Evolutionary conservation across 2,888 invertebrate species (phyloP), one percentile per base, ranked within the genome.

Genomic region (Tipula vernalis): DNA sequence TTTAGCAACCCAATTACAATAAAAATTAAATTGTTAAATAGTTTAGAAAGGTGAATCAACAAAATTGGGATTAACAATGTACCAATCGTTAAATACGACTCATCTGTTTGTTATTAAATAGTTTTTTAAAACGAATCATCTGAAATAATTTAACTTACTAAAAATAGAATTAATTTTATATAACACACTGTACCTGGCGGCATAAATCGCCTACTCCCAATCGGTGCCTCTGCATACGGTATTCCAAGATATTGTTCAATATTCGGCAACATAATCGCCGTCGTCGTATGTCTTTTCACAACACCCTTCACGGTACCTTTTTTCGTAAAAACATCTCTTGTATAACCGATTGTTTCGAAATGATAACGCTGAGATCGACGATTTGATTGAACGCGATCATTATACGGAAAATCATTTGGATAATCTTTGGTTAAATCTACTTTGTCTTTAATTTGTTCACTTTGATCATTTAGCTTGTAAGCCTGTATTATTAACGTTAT

Each of bases 181-280:
- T 8, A 71, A 28, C 4, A 71, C 71, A 71, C 71, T 71, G 71
- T 71, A 94, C 95, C 95, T 88, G 97, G 97, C 44, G 97, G 97
- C 94, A 97, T 96, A 91, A 97, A 97, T 87, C 97, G 93, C 86
- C 95, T 92, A 87, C 92, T 94, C 5, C 95, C 95, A 5, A 95
- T 93, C 0, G 96, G 96, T 10, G 96, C 94, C 47, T 96, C 96
- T 4, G 97, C 96, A 91, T 96, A 97, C 4, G 96, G 97, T 89
- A 97, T 93, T 2, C 96, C 96, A 87, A 95, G 92, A 90, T 94
- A 96, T 90, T 96, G 95, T 90, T 96, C 96, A 88, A 96, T 95
- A 41, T 92, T 92, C 89, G 93, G 94, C 87, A 95, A 90, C 47
- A 94, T 93, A 87, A 94, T 93, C 88, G 94, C 93, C 51, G 93